Evolutionary conservation across 2,113 vertebrate genomes (phyloP), one percentile per base, ranked within the genome.

Genomic region (Salvelinus fontinalis): DNA sequence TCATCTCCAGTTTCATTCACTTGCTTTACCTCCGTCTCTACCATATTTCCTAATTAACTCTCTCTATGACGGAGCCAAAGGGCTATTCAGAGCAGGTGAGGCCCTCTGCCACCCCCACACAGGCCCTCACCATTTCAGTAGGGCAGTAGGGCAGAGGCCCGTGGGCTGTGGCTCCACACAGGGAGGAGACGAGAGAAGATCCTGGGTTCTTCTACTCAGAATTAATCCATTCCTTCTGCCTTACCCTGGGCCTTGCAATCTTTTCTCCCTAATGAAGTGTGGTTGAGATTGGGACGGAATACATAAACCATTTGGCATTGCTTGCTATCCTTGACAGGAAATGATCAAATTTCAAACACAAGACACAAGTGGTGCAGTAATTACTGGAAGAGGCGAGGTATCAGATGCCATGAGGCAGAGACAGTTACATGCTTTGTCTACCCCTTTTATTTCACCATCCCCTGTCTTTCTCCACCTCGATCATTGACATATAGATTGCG

Each of bases 381-480:
- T 91, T 91, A 92, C 88, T 85, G 89, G 90, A 90, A 88, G 77
- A 78, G 73, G 75, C 74, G 5, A 29, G 74, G 84, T 90, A 71
- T 92, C 87, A 26, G 59, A 78, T 90, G 78, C 75, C 81, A 75
- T 62, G 59, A 81, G 5, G 84, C 72, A 16, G 73, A 78, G 89
- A 81, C 49, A 75, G 81, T 90, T 90, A 91, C 91, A 88, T 81
- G 88, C 86, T 78, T 85, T 76, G 69, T 86, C 84, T 31, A 81
- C 71, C 78, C 85, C 87, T 87, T 83, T n/a, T 29, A 78, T 88
- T 89, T 83, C 5, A 82, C 86, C 71, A 57, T 26, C 29, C 59
- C 20, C 27, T 29, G 26, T 68, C 65, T 59, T 77, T 73, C 83
- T 86, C 82, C 31, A 73, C 59, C 79, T 11, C 62, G 75, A 57